Percentiles rank a stretch among this genome's conserved stretches.
Conservation (phyloP, 2,888 invertebrate genomes). For the Ferdinandea cuprea region DNA sequence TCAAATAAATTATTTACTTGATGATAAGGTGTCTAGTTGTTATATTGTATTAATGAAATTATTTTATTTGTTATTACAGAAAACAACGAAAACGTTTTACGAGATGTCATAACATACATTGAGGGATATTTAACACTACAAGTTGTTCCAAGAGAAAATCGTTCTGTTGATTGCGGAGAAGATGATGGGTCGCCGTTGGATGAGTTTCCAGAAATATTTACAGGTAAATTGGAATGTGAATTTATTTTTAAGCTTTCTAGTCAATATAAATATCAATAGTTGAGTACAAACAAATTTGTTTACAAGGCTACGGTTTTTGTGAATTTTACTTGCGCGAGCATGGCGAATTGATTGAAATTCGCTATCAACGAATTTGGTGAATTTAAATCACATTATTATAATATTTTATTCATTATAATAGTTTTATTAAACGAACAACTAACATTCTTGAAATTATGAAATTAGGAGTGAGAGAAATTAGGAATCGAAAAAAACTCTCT, state of each 20-base stretch:
- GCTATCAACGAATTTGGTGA: too few relatives aligned
- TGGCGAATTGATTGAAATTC: too few relatives aligned
- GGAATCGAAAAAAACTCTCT: too few relatives aligned
- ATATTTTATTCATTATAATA: too few relatives aligned
- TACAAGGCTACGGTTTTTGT: too few relatives aligned
- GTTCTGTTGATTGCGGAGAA: conserved; percentile 74
- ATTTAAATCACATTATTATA: too few relatives aligned
- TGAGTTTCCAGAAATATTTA: conserved; percentile 80
- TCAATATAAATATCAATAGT: too few relatives aligned
- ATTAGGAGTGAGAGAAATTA: too few relatives aligned
- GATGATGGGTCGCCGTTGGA: conserved; percentile 77
- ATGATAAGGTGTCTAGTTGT: background rate
- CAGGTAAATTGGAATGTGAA: conserved; percentile 78
- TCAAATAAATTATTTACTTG: background rate
- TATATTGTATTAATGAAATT: background rate
- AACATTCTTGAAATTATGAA: too few relatives aligned
- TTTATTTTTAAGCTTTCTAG: too few relatives aligned
- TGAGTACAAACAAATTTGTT: too few relatives aligned
- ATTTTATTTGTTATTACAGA: conserved; percentile 32
- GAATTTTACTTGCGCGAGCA: too few relatives aligned
- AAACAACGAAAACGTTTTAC: conserved; percentile 53
- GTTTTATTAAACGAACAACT: background rate
- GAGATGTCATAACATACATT: conserved; percentile 78
- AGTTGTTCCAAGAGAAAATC: conserved; percentile 77
- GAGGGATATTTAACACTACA: conserved; percentile 78